Percentiles rank a stretch among this genome's conserved stretches.
These are phyloP conservation scores for Bugulina stolonifera DNA, from an alignment of 2,888 invertebrate genomes.

Conservation along the genomic window DNA sequence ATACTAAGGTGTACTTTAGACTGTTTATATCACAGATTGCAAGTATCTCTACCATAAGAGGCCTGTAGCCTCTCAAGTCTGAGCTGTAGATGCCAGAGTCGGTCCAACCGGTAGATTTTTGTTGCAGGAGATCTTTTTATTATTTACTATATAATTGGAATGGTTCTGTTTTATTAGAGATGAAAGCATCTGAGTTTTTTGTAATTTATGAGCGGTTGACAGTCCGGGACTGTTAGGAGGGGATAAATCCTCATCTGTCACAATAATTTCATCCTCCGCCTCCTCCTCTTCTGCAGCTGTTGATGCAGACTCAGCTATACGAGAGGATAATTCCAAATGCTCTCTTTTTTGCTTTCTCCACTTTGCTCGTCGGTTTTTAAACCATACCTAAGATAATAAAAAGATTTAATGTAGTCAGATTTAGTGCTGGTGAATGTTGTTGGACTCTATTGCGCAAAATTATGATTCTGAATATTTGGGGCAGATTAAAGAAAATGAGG, in stretches of 20 bases:
- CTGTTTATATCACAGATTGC: too few relatives aligned
- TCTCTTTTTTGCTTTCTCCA: slow-evolving; percentile 91
- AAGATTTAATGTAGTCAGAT: too few relatives aligned
- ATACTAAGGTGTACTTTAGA: too few relatives aligned
- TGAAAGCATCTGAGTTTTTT: not conserved
- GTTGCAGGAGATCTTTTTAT: too few relatives aligned
- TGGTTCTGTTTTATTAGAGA: not conserved
- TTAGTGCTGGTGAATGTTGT: too few relatives aligned
- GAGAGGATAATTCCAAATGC: slow-evolving; percentile 41
- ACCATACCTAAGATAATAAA: slow-evolving; percentile 88
- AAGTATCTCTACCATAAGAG: too few relatives aligned
- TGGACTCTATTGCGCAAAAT: too few relatives aligned
- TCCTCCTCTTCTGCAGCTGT: not conserved
- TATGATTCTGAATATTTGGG: too few relatives aligned
- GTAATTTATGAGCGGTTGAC: not conserved
- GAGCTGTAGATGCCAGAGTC: too few relatives aligned
- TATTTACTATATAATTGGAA: not conserved
- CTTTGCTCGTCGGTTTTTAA: slow-evolving; percentile 89
- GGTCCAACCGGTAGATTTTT: too few relatives aligned
- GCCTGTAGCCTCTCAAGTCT: too few relatives aligned
- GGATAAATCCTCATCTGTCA: slow-evolving; percentile 22
- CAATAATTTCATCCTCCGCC: slow-evolving; percentile 6
- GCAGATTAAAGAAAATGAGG: too few relatives aligned
- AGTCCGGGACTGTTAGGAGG: not conserved
- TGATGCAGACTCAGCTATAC: not conserved